These are phyloP conservation scores for Camelus bactrianus DNA, from an alignment of 2,113 vertebrate genomes.

Conservation along the genomic window DNA sequence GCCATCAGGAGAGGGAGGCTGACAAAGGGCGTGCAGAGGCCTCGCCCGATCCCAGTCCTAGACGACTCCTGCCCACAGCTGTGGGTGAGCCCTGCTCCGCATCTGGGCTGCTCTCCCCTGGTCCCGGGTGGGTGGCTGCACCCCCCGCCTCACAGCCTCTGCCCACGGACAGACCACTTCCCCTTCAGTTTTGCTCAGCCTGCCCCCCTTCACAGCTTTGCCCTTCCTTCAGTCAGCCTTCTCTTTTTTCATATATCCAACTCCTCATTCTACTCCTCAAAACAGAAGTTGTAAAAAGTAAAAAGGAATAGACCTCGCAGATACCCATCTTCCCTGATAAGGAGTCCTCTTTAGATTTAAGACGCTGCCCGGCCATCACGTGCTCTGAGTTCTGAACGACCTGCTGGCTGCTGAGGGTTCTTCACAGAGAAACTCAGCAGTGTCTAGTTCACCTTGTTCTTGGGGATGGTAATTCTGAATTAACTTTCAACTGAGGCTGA, in stretches of 20 bases:
- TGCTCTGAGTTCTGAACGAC: fast-evolving
- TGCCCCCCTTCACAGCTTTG: fast-evolving
- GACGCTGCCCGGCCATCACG: fast-evolving
- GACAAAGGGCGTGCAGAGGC: neutral
- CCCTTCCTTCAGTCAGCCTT: fast-evolving
- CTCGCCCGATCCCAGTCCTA: fast-evolving
- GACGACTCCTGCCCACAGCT: fast-evolving
- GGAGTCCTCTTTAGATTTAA: neutral
- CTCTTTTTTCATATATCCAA: fast-evolving
- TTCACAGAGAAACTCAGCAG: fast-evolving
- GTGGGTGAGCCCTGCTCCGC: fast-evolving
- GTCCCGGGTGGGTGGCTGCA: fast-evolving
- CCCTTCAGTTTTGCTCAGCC: fast-evolving
- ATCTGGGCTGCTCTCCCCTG: fast-evolving
- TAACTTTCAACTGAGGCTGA: neutral
- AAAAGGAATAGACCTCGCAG: fast-evolving
- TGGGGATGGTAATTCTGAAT: neutral
- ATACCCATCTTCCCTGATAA: fast-evolving
- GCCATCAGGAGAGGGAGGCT: fast-evolving
- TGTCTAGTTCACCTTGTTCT: neutral
- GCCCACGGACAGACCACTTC: fast-evolving
- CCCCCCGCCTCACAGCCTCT: fast-evolving
- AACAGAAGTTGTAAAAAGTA: fast-evolving
- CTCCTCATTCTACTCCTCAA: too few species aligned
- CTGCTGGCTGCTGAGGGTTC: fast-evolving